Percentiles rank a stretch among this genome's conserved stretches.
phyloP scores from a whole-genome alignment of 2,113 vertebrate species.

The Sula dactylatra region DNA sequence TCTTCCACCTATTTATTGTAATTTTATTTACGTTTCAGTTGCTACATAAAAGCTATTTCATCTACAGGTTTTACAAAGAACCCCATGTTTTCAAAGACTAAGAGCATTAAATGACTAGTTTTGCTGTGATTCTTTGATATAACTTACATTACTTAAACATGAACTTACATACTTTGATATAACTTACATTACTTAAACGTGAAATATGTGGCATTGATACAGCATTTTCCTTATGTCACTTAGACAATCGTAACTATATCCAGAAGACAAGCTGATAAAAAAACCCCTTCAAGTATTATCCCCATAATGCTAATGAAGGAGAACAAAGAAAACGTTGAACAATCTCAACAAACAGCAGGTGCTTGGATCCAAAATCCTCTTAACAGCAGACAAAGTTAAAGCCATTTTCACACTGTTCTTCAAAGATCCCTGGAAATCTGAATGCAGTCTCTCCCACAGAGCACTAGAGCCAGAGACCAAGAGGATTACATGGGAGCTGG shows the following conservation, averaged over 20 bases:
- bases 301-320: neutral
- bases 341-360: neutral
- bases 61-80: neutral
- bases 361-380: neutral
- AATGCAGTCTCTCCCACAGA: neutral
- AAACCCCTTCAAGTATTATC: neutral
- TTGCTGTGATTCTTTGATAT: fast-evolving
- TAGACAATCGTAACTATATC: neutral
- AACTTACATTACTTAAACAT: too few relatives aligned
- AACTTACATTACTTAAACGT: neutral
- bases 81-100: neutral
- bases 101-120: neutral
- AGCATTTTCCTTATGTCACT: neutral
- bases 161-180: too few relatives aligned
- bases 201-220: neutral
- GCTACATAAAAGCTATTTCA: neutral
- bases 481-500: neutral
- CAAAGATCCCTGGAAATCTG: neutral
- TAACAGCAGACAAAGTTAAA: neutral
- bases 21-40: neutral
- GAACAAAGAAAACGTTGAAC: neutral
- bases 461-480: neutral
- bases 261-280: neutral
- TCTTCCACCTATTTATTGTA: neutral
- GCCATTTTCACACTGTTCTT: constrained; percentile 18